Evolutionary conservation across 2,888 invertebrate genomes (phyloP), one percentile per base, ranked within the genome.

Genomic region (Parnassius glacialis): DNA sequence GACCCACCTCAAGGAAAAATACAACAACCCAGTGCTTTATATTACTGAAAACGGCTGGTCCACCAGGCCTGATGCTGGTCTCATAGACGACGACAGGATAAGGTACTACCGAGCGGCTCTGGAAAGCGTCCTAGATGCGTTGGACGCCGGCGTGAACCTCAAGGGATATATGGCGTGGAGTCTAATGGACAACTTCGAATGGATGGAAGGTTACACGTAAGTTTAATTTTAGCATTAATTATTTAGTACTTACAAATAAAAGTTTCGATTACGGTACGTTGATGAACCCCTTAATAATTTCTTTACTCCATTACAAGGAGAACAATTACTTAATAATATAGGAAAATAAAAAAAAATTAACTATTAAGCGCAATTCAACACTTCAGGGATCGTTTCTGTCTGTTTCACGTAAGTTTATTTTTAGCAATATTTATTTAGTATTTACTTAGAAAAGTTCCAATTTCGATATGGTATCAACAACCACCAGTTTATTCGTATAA

Each of bases 161-260:
- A 79, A 76, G 57, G 93, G 93, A 0, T 94, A 94, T 75, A 92
- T 92, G 65, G 91, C 92, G 1, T 94, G 94, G 94, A 93, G 93
- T 64, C 78, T 94, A 9, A 85, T 94, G 84, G 95, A 95, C 70
- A 94, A 93, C 75, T 93, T 94, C 68, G 94, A 94, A 75, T 94
- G 94, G 94, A 78, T 81, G 62, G 70, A 77, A 52, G 94, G 94
- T 51, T 94, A 92, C 68, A 80, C 77, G 89, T 93, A 77, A 90
- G 92, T 83, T 13, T 52, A 20, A 10, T 5, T 51, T 20, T 20
- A 43, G 11, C 3, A 43, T 1, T 43, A 11, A 43, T 43, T 43
- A 43, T 43, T 43, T 9, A 43, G 43, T 1, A 43, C 9, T 43
- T 43, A 9, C 10, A 43, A 43, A 9, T 1, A 3, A 25, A 25